Percentiles rank a stretch among this genome's conserved stretches.
These are phyloP conservation scores for Dioctria linearis DNA, from an alignment of 2,888 invertebrate genomes.

Conservation along the genomic window DNA sequence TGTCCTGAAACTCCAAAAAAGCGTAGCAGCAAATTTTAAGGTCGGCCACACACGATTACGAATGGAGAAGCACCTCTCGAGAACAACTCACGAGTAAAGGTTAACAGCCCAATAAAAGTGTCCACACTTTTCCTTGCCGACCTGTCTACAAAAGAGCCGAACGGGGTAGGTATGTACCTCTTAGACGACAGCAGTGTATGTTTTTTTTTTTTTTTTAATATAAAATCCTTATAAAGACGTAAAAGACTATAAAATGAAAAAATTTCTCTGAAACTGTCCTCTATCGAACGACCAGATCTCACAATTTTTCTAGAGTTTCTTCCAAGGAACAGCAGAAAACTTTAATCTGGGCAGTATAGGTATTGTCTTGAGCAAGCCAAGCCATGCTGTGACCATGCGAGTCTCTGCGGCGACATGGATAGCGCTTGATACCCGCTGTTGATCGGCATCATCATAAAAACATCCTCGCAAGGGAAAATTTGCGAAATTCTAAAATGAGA, in stretches of 20 bases:
- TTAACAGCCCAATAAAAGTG: slow-evolving; percentile 51
- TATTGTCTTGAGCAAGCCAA: neutral
- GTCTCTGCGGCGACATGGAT: slow-evolving; percentile 25
- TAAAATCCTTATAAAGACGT: slow-evolving; percentile 51
- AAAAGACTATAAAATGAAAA: slow-evolving; percentile 37
- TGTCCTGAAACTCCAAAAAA: neutral
- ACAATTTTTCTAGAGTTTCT: slow-evolving; percentile 24
- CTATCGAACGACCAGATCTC: slow-evolving; percentile 28
- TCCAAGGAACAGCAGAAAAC: slow-evolving; percentile 33
- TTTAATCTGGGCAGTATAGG: neutral
- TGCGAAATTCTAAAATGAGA: slow-evolving; percentile 28
- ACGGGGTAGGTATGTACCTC: neutral
- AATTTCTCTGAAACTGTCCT: slow-evolving; percentile 48
- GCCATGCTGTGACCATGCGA: slow-evolving; percentile 27
- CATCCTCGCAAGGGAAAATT: slow-evolving; percentile 26
- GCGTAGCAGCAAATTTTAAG: neutral
- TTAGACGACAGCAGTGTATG: neutral
- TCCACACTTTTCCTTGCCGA: slow-evolving; percentile 29
- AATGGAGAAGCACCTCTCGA: slow-evolving; percentile 10
- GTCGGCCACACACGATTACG: slow-evolving; percentile 32
- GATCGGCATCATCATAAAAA: slow-evolving; percentile 22
- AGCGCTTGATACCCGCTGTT: slow-evolving; percentile 5
- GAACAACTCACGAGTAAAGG: slow-evolving; percentile 28
- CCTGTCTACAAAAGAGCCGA: slow-evolving; percentile 35
- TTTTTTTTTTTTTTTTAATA: slow-evolving; percentile 23